phyloP scores from a whole-genome alignment of 2,888 invertebrate species.

The Anoplius nigerrimus region DNA sequence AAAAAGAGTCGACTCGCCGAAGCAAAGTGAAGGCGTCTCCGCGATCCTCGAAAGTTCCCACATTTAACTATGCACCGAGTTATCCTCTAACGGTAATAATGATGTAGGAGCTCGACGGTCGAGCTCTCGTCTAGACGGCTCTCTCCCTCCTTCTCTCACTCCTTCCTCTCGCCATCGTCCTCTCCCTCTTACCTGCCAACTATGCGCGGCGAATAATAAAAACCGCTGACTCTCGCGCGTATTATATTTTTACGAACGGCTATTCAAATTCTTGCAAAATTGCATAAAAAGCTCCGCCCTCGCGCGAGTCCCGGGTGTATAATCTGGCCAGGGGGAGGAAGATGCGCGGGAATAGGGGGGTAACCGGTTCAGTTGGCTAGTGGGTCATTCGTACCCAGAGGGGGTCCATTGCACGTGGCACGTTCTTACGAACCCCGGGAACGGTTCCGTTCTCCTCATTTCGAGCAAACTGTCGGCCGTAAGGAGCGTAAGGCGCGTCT shows the following conservation, averaged over 20 bases:
- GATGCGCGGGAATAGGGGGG: conserved; percentile 21
- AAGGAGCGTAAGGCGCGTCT: background rate
- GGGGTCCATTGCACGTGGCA: conserved; percentile 29
- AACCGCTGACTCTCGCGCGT: conserved; percentile 52
- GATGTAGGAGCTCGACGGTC: conserved; percentile 36
- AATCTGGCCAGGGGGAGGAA: conserved; percentile 44
- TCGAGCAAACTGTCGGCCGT: background rate
- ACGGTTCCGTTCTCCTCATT: background rate
- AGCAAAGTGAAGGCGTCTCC: conserved; percentile 21
- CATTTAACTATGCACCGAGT: conserved; percentile 55
- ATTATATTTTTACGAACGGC: conserved; percentile 72
- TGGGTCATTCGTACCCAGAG: conserved; percentile 65
- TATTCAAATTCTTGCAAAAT: conserved; percentile 74
- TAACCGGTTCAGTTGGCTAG: conserved; percentile 60
- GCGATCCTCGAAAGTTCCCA: conserved; percentile 44
- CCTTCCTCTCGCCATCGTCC: conserved; percentile 16
- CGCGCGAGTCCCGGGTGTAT: conserved; percentile 42
- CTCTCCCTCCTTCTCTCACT: conserved; percentile 23
- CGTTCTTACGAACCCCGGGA: conserved; percentile 1
- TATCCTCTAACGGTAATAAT: conserved; percentile 56
- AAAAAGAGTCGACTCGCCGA: too few species aligned
- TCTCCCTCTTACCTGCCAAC: conserved; percentile 32
- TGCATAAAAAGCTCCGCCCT: conserved; percentile 64
- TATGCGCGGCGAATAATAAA: conserved; percentile 53
- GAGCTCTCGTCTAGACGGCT: conserved; percentile 66